Evolutionary conservation across 2,797 vertebrate genomes (phyloP).

Genomic region (Sphenopsis melanotis): DNA sequence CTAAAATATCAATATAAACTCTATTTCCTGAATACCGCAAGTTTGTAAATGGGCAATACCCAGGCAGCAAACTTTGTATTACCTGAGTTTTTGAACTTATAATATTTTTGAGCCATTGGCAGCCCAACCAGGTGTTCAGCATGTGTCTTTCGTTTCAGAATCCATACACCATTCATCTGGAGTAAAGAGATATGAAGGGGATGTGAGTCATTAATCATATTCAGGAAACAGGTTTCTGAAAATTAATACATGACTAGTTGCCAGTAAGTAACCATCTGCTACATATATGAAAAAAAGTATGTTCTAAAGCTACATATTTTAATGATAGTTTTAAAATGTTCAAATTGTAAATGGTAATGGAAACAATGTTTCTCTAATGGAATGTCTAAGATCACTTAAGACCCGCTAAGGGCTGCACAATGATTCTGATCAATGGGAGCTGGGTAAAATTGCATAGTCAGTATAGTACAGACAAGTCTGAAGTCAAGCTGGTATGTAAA

Average conservation of each 20-base stretch:
- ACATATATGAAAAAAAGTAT: conserved; percentile 8
- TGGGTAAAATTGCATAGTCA: neutral
- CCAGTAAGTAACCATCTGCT: conserved; percentile 55
- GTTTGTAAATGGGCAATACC: neutral
- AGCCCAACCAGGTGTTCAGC: neutral
- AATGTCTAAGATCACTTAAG: conserved; percentile 7
- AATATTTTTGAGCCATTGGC: neutral
- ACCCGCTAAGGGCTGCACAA: neutral
- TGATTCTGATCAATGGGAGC: neutral
- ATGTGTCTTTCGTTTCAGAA: conserved; percentile 20
- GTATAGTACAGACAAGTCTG: neutral
- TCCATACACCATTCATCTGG: conserved; percentile 7
- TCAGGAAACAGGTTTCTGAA: conserved; percentile 52
- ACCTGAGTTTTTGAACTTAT: neutral
- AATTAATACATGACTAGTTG: conserved; percentile 51
- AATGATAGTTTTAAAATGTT: conserved; percentile 34
- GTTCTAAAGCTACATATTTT: conserved; percentile 27
- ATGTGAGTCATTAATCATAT: conserved; percentile 54
- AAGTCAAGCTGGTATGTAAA: neutral
- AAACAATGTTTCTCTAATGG: conserved; percentile 34
- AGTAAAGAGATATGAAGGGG: conserved; percentile 11
- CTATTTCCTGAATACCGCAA: neutral
- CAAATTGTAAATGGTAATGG: conserved; percentile 27
- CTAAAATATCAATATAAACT: conserved; percentile 1
- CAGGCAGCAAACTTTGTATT: neutral